phyloP scores from a whole-genome alignment of 2,888 invertebrate genomes.

The Frankliniella fusca region DNA sequence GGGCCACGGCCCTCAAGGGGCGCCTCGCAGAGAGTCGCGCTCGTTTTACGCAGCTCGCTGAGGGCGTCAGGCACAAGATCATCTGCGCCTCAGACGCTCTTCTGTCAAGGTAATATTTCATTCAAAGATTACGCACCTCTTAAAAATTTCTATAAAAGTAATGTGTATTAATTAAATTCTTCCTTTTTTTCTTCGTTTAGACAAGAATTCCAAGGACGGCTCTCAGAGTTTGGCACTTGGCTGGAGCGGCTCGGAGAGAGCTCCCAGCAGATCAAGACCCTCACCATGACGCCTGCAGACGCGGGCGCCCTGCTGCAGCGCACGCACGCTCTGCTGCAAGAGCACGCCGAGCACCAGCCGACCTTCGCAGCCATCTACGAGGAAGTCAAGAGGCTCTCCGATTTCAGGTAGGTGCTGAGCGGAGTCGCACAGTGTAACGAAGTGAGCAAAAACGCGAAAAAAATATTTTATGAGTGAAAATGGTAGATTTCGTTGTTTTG shows the following conservation, averaged over 20 bases:
- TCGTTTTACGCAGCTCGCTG: slow-evolving; percentile 69
- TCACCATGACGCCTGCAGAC: slow-evolving; percentile 75
- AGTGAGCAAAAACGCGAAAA: no score
- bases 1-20: slow-evolving; percentile 62
- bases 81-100: slow-evolving; percentile 78
- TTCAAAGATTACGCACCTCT: neutral
- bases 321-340: slow-evolving; percentile 74
- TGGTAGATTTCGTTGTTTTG: no score
- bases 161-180: no score
- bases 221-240: slow-evolving; percentile 76
- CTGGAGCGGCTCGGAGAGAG: slow-evolving; percentile 61
- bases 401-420: slow-evolving; percentile 31
- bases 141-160: neutral
- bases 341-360: slow-evolving; percentile 78
- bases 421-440: neutral
- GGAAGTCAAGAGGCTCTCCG: slow-evolving; percentile 73
- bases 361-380: slow-evolving; percentile 72
- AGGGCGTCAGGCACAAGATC: slow-evolving; percentile 68
- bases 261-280: slow-evolving; percentile 55
- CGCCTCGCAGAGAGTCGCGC: slow-evolving; percentile 54
- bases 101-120: slow-evolving; percentile 52
- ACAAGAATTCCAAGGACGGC: slow-evolving; percentile 77
- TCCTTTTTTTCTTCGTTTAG: slow-evolving; percentile 44
- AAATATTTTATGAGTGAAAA: no score
- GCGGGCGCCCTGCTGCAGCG: slow-evolving; percentile 74